Evolutionary conservation across 1,140 invertebrate species (phyloP), one percentile per base, ranked within the genome.

Genomic region (Oncopodura yosiiana): DNA sequence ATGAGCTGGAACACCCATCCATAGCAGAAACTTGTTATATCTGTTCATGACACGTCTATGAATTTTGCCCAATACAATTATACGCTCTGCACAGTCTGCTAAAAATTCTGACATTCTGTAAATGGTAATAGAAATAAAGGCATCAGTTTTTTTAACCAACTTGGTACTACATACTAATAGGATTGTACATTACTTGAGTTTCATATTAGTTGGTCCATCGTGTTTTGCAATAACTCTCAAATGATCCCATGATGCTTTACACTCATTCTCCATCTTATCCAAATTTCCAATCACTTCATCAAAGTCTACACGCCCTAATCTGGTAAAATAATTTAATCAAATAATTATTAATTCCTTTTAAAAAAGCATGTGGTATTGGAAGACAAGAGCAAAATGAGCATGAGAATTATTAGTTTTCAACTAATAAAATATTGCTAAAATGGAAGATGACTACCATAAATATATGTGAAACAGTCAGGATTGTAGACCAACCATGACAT

Each of bases 171-270:
- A 27, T 52, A 32, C 18, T n/a, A 34, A n/a, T 23, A 30, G 18
- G 21, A 26, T 3, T 27, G 19, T 50, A 65, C 70, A 70, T 73
- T 70, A 82, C 78, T 91, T 92, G 32, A 84, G 80, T 73, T 92
- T 89, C 69, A 87, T 84, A 38, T 84, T 84, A 1, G 85, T 86
- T 27, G 73, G 73, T 21, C 87, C 85, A 67, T 97, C 94, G 70
- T 97, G 91, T 70, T 98, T 99, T 4, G 88, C 84, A 55, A 98
- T 92, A 26, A 88, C 78, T 74, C 94, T 94, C 57, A 99, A 78
- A 71, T 97, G 87, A 71, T 98, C 94, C 88, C 93, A 98, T 0
- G 91, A 95, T 11, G 86, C 82, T 70, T 97, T 98, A 73, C 95
- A 99, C 68, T 99, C 94, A 19, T 78, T 76, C 72, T 99, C 94